phyloP scores from a whole-genome alignment of 1,140 invertebrate genomes.

The Popillia japonica region DNA sequence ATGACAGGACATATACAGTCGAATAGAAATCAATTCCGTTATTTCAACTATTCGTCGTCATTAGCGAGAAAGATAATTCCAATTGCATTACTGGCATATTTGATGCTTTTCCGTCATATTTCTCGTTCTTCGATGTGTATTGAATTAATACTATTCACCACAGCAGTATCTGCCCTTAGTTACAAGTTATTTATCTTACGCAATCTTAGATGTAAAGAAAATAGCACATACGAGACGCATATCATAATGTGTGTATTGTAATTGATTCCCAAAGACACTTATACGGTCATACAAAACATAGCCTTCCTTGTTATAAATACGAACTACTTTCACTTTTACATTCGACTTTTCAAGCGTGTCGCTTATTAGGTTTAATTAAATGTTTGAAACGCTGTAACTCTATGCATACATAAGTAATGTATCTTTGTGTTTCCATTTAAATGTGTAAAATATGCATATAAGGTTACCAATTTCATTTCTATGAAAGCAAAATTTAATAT shows the following conservation, averaged over 20 bases:
- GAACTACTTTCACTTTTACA: constrained; percentile 33
- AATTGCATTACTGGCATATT: background rate
- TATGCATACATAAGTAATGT: constrained; percentile 2
- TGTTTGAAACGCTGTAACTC: constrained; percentile 13
- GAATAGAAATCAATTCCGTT: background rate
- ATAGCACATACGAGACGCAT: background rate
- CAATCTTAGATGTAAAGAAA: background rate
- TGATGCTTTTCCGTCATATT: background rate
- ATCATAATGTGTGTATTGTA: background rate
- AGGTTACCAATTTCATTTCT: background rate
- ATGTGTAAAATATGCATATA: constrained; percentile 3
- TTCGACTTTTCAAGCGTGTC: constrained; percentile 33
- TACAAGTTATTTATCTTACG: background rate
- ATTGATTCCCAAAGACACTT: background rate
- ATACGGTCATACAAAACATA: constrained; percentile 13
- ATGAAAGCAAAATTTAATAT: background rate
- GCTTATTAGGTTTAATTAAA: constrained; percentile 23
- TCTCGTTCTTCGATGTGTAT: background rate
- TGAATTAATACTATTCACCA: background rate
- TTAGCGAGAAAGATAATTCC: background rate
- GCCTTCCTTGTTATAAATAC: constrained; percentile 30
- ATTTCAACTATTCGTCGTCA: background rate
- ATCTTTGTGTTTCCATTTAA: constrained; percentile 1
- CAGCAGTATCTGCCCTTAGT: background rate
- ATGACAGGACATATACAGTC: background rate